Evolutionary conservation across 2,113 vertebrate genomes (phyloP).

Genomic region (Grammomys dolichurus): DNA sequence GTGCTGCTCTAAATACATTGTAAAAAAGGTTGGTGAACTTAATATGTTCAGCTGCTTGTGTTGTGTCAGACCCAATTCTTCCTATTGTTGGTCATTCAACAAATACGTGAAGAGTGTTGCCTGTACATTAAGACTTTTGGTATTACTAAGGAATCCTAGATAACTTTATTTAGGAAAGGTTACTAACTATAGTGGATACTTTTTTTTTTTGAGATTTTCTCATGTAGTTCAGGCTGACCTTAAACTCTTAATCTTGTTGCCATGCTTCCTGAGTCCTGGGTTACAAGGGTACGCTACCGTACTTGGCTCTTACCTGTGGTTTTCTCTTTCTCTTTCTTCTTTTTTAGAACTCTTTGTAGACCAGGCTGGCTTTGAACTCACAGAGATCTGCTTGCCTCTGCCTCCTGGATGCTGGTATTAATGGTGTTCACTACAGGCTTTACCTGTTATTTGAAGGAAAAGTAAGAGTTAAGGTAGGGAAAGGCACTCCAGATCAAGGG

Average conservation of each 20-base stretch:
- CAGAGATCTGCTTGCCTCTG: neutral
- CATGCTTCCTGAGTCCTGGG: neutral
- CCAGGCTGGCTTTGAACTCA: neutral
- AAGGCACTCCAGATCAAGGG: neutral
- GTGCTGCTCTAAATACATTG: neutral
- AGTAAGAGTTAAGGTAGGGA: constrained; percentile 19
- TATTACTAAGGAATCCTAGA: constrained; percentile 41
- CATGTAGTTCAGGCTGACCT: neutral
- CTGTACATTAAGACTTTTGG: neutral
- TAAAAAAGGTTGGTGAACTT: constrained; percentile 51
- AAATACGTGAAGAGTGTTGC: constrained; percentile 19
- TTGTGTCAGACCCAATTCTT: constrained; percentile 26
- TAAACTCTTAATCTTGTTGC: neutral
- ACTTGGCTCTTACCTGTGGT: neutral
- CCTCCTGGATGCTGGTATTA: neutral
- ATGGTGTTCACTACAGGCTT: neutral
- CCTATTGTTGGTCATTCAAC: neutral
- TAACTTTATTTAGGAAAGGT: neutral
- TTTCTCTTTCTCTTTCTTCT: neutral
- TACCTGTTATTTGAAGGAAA: constrained; percentile 63
- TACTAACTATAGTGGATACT: neutral
- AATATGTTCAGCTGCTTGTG: neutral
- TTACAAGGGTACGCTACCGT: neutral
- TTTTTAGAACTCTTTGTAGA: neutral
- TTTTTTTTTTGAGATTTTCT: neutral